Percentiles rank a stretch among this genome's conserved stretches.
phyloP scores from a whole-genome alignment of 92 coral and sea anemone genomes.

The Meandrina meandrites region DNA sequence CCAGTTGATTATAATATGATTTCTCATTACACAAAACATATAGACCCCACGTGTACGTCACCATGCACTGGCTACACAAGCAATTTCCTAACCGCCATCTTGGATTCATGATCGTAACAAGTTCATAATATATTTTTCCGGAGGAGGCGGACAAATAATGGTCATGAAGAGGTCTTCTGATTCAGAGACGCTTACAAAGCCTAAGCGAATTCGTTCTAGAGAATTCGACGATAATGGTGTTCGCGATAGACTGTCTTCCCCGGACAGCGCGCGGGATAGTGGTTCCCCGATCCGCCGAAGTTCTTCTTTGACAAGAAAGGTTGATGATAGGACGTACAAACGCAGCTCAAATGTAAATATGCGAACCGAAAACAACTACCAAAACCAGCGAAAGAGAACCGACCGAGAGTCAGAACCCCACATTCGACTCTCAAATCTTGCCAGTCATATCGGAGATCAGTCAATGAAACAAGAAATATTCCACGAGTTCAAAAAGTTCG shows the following conservation, averaged over 20 bases:
- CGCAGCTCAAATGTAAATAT: slow-evolving; percentile 85
- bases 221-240: slow-evolving; percentile 90
- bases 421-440: slow-evolving; percentile 88
- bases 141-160: slow-evolving; percentile 92
- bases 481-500: slow-evolving; percentile 99
- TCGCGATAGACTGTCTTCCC: slow-evolving; percentile 94
- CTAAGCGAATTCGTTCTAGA: slow-evolving; percentile 92
- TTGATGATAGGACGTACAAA: slow-evolving; percentile 93
- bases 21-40: slow-evolving; percentile 10
- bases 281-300: slow-evolving; percentile 97
- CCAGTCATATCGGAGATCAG: slow-evolving; percentile 88
- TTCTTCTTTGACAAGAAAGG: slow-evolving; percentile 89
- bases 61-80: slow-evolving; percentile 60
- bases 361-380: slow-evolving; percentile 94
- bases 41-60: slow-evolving; percentile 98
- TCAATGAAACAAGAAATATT: slow-evolving; percentile 86
- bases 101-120: slow-evolving; percentile 74
- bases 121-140: slow-evolving; percentile 69
- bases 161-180: slow-evolving; percentile 99
- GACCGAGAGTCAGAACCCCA: slow-evolving; percentile 93
- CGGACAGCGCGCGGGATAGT: slow-evolving; percentile 98
- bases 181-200: slow-evolving; percentile 92
- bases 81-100: slow-evolving; percentile 85
- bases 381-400: slow-evolving; percentile 79
- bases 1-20: background rate